Percentiles rank a stretch among this genome's conserved stretches.
Conservation (phyloP, 2,797 vertebrate genomes). For the Lagodon rhomboides region DNA sequence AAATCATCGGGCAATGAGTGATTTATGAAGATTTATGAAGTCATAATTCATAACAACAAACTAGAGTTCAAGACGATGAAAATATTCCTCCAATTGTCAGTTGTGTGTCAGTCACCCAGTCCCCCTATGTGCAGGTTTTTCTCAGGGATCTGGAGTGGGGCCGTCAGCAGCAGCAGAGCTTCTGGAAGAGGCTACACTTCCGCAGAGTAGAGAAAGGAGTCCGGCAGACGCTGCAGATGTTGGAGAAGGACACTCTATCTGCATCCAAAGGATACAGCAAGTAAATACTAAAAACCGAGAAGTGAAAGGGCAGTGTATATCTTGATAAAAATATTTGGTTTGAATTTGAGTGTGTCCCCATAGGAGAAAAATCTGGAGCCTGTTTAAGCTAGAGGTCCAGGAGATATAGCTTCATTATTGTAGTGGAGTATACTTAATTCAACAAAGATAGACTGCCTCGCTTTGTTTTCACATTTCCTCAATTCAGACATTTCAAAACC, state of each 20-base stretch:
- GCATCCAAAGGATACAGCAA: constrained; percentile 35
- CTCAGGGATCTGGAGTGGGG: constrained; percentile 94
- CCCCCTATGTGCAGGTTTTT: constrained; percentile 78
- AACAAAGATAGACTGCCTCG: neutral
- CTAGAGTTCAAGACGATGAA: neutral
- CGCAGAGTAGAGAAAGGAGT: constrained; percentile 90
- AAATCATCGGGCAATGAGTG: too few relatives aligned
- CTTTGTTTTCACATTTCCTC: neutral
- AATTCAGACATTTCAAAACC: neutral
- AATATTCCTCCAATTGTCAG: neutral
- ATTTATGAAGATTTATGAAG: too few relatives aligned
- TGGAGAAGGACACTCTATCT: constrained; percentile 79
- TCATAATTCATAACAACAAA: neutral
- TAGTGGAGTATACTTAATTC: neutral
- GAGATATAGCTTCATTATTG: neutral
- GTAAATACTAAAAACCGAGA: constrained; percentile 12
- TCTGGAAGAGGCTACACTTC: constrained; percentile 93
- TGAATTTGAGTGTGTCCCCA: neutral
- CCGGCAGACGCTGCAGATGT: constrained; percentile 84
- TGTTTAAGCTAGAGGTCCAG: neutral
- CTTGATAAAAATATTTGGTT: neutral
- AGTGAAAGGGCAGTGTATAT: neutral
- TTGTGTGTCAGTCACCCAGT: neutral
- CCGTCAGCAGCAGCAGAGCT: constrained; percentile 87
- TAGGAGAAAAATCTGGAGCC: neutral